Base-by-base conservation (phyloP, 2,797 vertebrate species). In the Antennarius maculatus region DNA sequence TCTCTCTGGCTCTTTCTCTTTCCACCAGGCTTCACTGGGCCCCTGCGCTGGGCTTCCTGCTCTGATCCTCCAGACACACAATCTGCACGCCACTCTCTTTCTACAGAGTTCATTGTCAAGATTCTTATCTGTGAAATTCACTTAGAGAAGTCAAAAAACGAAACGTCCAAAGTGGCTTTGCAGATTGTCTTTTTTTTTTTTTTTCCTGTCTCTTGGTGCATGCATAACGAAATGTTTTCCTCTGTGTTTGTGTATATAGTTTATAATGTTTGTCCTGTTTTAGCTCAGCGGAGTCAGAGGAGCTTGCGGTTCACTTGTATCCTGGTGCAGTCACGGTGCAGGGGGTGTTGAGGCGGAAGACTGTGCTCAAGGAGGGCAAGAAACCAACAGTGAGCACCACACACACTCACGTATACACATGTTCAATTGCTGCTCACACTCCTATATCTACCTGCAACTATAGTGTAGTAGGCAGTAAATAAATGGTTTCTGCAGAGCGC, bases 281-380 rank as follows among this genome's bases (percentile, higher is more conserved):
- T 60, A 99, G 97, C 91, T 99, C 97, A 48, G 95, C 96, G 2
- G 97, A 99, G 81, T 98, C 97, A 0, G 96, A 98, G 87, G 97
- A 99, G 86, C 90, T 99, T 56, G 97, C 97, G 5, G 96, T 99
- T 70, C 97, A 99, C 89, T 90, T 98, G 80, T 99, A 97, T 80
- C 97, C 96, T 5, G 97, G 96, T 90, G 95, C 95, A 7, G 95
- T 97, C 77, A 98, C 97, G 17, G 94, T 99, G 82, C 97, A 99
- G 90, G 97, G 98, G 64, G 97, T 99, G 76, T 87, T 99, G 81
- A 95, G 95, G 81, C 93, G 98, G 78, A 99, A 99, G 91, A 99
- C 97, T 18, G 88, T 98, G 76, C 89, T 99, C 77, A 99, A 99
- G 91, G 97, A 99, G 92, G 98, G 97, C 86, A 99, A 97, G 92